These are phyloP conservation scores for Choreutis nemorana DNA, from an alignment of 2,888 invertebrate species.

Conservation along the genomic window DNA sequence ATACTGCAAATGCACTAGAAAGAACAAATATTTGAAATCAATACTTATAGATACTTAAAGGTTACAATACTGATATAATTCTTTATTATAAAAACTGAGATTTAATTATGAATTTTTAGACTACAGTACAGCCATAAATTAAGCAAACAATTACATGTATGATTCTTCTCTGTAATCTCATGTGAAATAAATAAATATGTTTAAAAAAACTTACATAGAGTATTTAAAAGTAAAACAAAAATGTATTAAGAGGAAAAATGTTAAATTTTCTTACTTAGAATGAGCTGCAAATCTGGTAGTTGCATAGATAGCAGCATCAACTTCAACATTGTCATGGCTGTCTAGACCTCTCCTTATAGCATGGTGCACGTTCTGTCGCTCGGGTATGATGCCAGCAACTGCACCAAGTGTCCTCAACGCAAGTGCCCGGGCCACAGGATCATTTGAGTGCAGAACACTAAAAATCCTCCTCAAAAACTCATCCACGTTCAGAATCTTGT, in stretches of 20 bases:
- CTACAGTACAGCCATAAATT: no score
- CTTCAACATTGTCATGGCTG: slow-evolving; percentile 94
- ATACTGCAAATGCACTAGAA: slow-evolving; percentile 88
- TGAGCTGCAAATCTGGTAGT: slow-evolving; percentile 94
- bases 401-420: slow-evolving; percentile 90
- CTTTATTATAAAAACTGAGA: no score
- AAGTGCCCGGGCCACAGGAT: slow-evolving; percentile 92
- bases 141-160: no score
- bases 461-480: slow-evolving; percentile 87
- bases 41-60: no score
- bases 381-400: slow-evolving; percentile 91
- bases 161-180: no score
- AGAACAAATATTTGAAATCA: no score
- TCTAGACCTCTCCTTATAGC: slow-evolving; percentile 91
- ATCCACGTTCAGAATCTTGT: slow-evolving; percentile 95
- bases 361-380: slow-evolving; percentile 94
- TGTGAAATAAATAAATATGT: no score
- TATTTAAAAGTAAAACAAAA: no score
- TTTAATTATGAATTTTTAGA: no score
- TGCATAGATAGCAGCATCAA: slow-evolving; percentile 95
- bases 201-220: no score
- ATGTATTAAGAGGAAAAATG: no score
- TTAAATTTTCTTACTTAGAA: slow-evolving; percentile 73
- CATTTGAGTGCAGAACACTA: slow-evolving; percentile 96
- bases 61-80: no score